A percentile compares a stretch with the other conserved stretches of the same genome.
phyloP scores from a whole-genome alignment of 2,797 vertebrate species.

The Oreochromis grahami region DNA sequence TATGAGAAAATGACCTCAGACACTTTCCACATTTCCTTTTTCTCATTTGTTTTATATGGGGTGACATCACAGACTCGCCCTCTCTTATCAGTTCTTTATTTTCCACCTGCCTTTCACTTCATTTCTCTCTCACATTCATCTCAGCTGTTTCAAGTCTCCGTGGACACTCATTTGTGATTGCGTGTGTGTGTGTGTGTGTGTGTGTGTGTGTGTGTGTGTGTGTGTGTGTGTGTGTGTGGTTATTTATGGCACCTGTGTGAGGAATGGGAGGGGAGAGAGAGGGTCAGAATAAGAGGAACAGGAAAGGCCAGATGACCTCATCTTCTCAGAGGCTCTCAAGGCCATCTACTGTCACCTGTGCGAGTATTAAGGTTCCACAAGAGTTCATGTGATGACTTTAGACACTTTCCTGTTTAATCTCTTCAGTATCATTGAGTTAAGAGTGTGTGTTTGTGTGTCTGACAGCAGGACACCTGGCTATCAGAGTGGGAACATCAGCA shows the following conservation, averaged over 20 bases:
- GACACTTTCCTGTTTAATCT: constrained; percentile 24
- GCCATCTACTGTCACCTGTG: constrained; percentile 33
- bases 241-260: constrained; percentile 47
- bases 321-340: constrained; percentile 14
- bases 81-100: constrained; percentile 41
- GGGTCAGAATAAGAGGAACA: neutral
- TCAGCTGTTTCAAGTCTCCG: constrained; percentile 1
- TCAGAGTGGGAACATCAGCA: constrained; percentile 53
- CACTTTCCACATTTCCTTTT: constrained; percentile 22
- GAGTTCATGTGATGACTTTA: neutral
- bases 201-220: neutral
- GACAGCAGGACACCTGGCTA: constrained; percentile 49
- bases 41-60: constrained; percentile 14
- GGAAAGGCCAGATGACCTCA: constrained; percentile 42
- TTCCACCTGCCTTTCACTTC: constrained; percentile 33
- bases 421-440: neutral
- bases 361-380: neutral
- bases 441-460: neutral
- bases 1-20: constrained; percentile 52
- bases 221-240: neutral
- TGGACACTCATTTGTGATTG: neutral
- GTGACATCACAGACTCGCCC: constrained; percentile 53
- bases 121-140: constrained; percentile 16
- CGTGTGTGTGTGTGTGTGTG: neutral
- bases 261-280: constrained; percentile 14